phyloP scores from a whole-genome alignment of 2,113 vertebrate genomes.

The Triplophysa tibetana region DNA sequence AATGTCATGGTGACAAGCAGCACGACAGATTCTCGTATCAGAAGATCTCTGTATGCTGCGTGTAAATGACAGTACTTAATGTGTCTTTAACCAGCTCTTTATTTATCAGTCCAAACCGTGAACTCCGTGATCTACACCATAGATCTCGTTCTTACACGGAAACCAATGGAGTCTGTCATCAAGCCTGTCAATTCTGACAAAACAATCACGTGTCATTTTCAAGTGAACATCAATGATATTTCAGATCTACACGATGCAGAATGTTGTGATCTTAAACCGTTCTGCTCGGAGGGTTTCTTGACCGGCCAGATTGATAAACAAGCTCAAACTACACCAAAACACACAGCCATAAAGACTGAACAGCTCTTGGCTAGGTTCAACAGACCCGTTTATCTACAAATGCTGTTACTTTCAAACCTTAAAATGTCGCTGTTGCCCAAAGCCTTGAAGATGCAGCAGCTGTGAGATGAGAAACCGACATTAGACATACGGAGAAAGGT shows the following conservation, averaged over 20 bases:
- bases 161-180: no score
- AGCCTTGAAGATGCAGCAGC: constrained; percentile 10
- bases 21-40: no score
- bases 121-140: background rate
- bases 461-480: constrained; percentile 18
- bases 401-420: background rate
- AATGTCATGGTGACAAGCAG: background rate
- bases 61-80: constrained; percentile 1
- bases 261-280: no score
- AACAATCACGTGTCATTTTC: no score
- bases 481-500: constrained; percentile 3
- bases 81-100: background rate
- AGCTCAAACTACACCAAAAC: background rate
- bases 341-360: no score
- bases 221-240: no score
- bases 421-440: constrained; percentile 7
- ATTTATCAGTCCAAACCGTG: background rate
- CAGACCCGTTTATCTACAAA: background rate
- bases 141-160: no score
- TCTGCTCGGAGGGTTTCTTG: background rate
- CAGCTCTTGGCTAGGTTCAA: background rate
- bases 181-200: no score
- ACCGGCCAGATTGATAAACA: no score
- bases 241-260: no score
- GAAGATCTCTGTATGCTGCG: background rate